Percentiles rank a stretch among this genome's conserved stretches.
Conservation (phyloP, 2,113 vertebrate species). For the Phycodurus eques region DNA sequence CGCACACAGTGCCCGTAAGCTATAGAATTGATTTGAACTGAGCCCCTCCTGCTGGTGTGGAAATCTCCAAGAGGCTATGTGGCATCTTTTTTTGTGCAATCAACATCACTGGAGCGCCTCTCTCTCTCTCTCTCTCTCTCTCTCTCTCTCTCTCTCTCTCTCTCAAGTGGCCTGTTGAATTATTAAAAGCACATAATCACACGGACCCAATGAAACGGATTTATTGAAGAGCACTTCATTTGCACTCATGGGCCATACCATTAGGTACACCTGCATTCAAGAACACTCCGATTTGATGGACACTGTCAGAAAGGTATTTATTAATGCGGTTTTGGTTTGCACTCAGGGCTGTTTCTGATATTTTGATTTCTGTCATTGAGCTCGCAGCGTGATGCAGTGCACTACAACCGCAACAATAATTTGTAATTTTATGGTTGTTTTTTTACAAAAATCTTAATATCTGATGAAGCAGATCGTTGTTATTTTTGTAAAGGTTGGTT, state of each 20-base stretch:
- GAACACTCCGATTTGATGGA: neutral
- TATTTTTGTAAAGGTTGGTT: neutral
- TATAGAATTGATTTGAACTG: slow-evolving; percentile 11
- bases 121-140: neutral
- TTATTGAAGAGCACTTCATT: neutral
- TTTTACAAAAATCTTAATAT: neutral
- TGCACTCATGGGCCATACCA: neutral
- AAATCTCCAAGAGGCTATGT: slow-evolving; percentile 1
- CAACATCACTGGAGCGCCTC: neutral
- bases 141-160: neutral
- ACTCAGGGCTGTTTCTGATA: neutral
- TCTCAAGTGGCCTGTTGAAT: slow-evolving; percentile 3
- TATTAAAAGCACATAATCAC: slow-evolving; percentile 3
- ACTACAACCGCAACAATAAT: neutral
- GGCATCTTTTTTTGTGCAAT: slow-evolving; percentile 4
- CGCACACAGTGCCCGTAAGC: slow-evolving; percentile 1
- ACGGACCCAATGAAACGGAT: neutral
- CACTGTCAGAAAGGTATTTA: neutral
- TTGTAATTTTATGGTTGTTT: neutral
- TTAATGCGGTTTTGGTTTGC: neutral
- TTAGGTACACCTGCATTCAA: neutral
- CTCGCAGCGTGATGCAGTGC: neutral
- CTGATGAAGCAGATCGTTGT: neutral
- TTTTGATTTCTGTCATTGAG: neutral
- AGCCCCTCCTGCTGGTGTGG: slow-evolving; percentile 13